Conservation (phyloP, 2,888 invertebrate species). For the Craniophora ligustri region DNA sequence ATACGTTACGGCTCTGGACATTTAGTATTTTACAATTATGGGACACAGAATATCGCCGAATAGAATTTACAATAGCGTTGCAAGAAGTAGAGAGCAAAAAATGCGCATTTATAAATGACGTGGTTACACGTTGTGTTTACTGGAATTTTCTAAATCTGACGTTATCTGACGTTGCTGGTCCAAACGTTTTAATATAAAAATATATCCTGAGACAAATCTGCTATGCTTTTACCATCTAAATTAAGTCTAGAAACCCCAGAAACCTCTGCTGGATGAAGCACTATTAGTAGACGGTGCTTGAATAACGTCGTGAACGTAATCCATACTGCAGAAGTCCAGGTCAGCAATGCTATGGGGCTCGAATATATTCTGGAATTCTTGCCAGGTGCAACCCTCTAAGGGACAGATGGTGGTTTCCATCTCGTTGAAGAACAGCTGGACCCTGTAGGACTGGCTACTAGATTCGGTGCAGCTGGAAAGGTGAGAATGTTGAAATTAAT, state of each 20-base stretch:
- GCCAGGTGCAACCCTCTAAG: slow-evolving; percentile 73
- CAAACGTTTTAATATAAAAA: too few relatives aligned
- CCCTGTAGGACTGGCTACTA: slow-evolving; percentile 55
- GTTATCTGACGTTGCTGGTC: too few relatives aligned
- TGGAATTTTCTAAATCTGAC: too few relatives aligned
- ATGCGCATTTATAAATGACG: too few relatives aligned
- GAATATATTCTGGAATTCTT: slow-evolving; percentile 71
- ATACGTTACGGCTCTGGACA: too few relatives aligned
- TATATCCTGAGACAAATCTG: too few relatives aligned
- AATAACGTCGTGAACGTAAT: slow-evolving; percentile 39
- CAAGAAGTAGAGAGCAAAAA: too few relatives aligned
- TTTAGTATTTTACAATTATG: too few relatives aligned
- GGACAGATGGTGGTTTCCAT: slow-evolving; percentile 71
- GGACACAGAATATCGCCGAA: too few relatives aligned
- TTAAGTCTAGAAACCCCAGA: slow-evolving; percentile 11
- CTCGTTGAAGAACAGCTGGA: slow-evolving; percentile 78
- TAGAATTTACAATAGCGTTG: too few relatives aligned
- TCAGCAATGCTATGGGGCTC: slow-evolving; percentile 60
- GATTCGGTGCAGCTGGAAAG: slow-evolving; percentile 69
- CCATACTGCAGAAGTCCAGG: slow-evolving; percentile 71
- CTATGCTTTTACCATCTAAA: neutral
- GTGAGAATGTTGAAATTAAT: neutral
- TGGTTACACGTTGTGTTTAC: too few relatives aligned
- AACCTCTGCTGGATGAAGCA: slow-evolving; percentile 1
- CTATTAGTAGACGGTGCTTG: slow-evolving; percentile 16